Conservation (phyloP, 2,113 vertebrate genomes). For the Ictalurus punctatus region DNA sequence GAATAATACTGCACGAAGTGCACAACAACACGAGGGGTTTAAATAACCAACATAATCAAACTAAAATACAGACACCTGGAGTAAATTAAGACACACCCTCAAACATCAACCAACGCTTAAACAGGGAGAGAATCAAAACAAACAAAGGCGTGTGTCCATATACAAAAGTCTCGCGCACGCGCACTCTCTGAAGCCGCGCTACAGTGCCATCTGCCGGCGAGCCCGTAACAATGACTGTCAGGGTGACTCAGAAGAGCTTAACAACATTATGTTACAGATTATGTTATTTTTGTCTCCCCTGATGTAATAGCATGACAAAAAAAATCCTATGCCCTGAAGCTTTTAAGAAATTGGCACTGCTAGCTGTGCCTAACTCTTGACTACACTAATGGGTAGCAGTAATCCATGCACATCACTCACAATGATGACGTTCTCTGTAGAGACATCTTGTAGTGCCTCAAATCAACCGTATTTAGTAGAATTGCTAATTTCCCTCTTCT, state of each 20-base stretch:
- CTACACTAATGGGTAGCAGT: background rate
- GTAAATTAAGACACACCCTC: too few species aligned
- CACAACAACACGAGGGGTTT: too few species aligned
- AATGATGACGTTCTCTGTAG: background rate
- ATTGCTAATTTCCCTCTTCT: slow-evolving; percentile 4
- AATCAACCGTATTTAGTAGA: slow-evolving; percentile 16
- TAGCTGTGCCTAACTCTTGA: background rate
- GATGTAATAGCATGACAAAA: background rate
- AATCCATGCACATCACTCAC: slow-evolving; percentile 12
- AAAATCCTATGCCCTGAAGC: background rate
- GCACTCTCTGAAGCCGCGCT: too few species aligned
- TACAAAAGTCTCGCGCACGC: too few species aligned
- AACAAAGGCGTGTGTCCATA: too few species aligned
- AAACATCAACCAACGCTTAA: too few species aligned
- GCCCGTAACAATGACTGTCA: background rate
- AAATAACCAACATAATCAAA: too few species aligned
- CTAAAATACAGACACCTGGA: too few species aligned
- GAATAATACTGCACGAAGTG: too few species aligned
- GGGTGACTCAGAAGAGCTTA: background rate
- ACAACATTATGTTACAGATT: background rate
- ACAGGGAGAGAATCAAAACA: too few species aligned
- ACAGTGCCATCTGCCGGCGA: too few species aligned
- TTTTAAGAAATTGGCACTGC: background rate
- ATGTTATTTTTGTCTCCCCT: background rate
- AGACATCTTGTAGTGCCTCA: background rate